phyloP scores from a whole-genome alignment of 2,888 invertebrate species.

The Mantis religiosa region DNA sequence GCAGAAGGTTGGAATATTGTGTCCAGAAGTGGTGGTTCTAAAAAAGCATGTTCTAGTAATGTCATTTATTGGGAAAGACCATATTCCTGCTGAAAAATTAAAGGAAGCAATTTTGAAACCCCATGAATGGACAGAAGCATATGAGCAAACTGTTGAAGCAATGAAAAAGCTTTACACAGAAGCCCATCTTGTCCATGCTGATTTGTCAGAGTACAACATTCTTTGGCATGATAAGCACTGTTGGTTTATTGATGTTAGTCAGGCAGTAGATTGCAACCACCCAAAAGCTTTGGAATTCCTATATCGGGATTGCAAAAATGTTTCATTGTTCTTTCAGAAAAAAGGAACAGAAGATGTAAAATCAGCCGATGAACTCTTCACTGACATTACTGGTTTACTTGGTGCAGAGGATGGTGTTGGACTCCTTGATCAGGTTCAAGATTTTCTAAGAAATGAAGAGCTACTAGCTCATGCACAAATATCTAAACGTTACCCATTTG shows the following conservation, averaged over 20 bases:
- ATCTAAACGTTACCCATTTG: constrained; percentile 65
- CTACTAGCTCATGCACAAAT: constrained; percentile 53
- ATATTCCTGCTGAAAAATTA: constrained; percentile 51
- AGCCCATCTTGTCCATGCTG: constrained; percentile 56
- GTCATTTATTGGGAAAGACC: constrained; percentile 53
- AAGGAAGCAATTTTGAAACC: constrained; percentile 46
- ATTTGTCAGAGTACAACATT: constrained; percentile 59
- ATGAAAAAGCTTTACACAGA: constrained; percentile 44
- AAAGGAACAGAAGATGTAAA: constrained; percentile 61
- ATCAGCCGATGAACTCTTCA: constrained; percentile 68
- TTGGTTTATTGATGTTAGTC: constrained; percentile 57
- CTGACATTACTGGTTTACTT: constrained; percentile 65
- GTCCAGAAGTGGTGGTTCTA: constrained; percentile 51
- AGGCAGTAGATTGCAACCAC: constrained; percentile 55
- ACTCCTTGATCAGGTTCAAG: constrained; percentile 60
- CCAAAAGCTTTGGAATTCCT: constrained; percentile 54
- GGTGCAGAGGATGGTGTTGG: constrained; percentile 50
- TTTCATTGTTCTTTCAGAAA: constrained; percentile 69
- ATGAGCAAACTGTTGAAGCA: constrained; percentile 46
- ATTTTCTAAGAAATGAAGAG: constrained; percentile 55
- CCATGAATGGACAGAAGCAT: constrained; percentile 46
- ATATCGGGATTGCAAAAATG: constrained; percentile 51
- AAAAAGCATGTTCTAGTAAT: constrained; percentile 56
- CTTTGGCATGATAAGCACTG: constrained; percentile 50
- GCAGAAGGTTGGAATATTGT: constrained; percentile 40